phyloP scores from a whole-genome alignment of 2,113 vertebrate species.

The Engraulis encrasicolus region DNA sequence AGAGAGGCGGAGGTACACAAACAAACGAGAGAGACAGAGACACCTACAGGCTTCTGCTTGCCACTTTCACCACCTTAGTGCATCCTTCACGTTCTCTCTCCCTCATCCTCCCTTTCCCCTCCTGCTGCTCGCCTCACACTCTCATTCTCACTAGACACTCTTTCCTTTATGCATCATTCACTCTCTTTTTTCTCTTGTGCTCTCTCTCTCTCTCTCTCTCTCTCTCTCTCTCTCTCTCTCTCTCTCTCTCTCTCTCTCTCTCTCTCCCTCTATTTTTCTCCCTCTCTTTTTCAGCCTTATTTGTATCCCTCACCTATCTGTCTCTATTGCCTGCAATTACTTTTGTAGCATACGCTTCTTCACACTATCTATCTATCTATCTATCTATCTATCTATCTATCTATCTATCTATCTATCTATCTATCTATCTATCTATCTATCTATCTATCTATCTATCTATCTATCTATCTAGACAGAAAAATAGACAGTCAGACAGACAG shows the following conservation, averaged over 20 bases:
- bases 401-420: not conserved
- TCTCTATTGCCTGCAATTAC: too few species aligned
- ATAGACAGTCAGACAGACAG: too few species aligned
- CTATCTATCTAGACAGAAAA: not conserved
- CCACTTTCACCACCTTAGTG: not conserved
- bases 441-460: not conserved
- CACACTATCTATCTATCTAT: not conserved
- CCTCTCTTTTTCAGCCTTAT: not conserved
- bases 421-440: not conserved
- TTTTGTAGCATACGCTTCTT: too few species aligned
- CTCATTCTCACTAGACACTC: too few species aligned
- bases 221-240: not conserved
- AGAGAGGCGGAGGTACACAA: too few species aligned
- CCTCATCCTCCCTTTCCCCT: too few species aligned
- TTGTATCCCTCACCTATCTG: too few species aligned
- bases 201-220: not conserved
- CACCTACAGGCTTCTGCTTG: not conserved
- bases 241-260: not conserved
- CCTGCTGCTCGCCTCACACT: too few species aligned
- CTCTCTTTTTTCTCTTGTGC: too few species aligned
- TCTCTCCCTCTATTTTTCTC: not conserved
- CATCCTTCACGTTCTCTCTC: too few species aligned
- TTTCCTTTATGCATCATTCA: too few species aligned
- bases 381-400: not conserved
- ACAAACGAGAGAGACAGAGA: slow-evolving; percentile 11